A percentile compares a stretch with the other conserved stretches of the same genome.
Evolutionary conservation across 2,797 vertebrate species (phyloP).

Genomic region (Chiroxiphia lanceolata): DNA sequence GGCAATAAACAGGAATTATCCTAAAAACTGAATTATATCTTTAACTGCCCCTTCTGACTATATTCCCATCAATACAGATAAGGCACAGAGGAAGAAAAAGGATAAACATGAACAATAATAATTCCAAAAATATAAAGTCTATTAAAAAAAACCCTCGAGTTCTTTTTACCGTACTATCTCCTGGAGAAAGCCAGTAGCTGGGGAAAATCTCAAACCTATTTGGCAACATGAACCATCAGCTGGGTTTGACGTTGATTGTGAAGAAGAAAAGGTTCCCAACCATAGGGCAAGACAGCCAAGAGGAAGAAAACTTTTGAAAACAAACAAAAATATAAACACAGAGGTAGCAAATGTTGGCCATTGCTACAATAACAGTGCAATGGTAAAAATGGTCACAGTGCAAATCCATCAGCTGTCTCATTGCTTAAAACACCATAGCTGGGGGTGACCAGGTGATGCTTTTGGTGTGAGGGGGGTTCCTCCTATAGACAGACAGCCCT

Average conservation of each 20-base stretch:
- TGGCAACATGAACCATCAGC: neutral
- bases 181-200: neutral
- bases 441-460: accelerated
- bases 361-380: neutral
- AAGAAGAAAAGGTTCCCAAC: neutral
- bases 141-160: neutral
- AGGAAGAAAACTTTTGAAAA: neutral
- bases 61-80: neutral
- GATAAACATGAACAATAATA: neutral
- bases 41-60: neutral
- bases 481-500: neutral
- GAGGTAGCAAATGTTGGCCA: neutral
- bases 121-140: neutral
- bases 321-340: neutral
- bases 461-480: neutral
- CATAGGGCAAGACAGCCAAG: neutral
- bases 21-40: neutral
- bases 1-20: neutral
- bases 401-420: neutral
- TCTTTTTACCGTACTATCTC: neutral
- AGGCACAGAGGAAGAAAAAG: neutral
- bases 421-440: neutral
- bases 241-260: neutral
- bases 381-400: neutral
- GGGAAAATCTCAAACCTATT: neutral